Evolutionary conservation across 2,797 vertebrate species (phyloP).

Genomic region (Loris lydekkerianus): DNA sequence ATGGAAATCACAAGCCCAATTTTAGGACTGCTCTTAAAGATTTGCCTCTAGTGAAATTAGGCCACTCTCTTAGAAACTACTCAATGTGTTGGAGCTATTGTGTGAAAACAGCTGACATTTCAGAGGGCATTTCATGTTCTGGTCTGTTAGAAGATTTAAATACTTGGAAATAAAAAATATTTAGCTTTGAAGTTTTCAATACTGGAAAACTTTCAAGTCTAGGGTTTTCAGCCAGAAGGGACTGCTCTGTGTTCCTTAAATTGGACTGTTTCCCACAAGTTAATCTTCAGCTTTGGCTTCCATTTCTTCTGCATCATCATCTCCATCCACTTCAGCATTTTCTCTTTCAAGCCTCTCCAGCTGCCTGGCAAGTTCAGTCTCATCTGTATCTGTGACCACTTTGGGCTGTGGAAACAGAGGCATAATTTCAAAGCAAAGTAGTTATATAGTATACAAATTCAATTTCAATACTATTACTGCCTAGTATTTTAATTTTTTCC

Average conservation of each 20-base stretch:
- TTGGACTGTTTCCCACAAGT: conserved; percentile 80
- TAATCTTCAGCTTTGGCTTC: conserved; percentile 99
- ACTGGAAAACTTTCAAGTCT: conserved; percentile 87
- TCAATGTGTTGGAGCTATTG: conserved; percentile 71
- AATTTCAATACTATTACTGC: conserved; percentile 57
- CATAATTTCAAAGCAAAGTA: conserved; percentile 68
- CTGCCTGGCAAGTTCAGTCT: conserved; percentile 97
- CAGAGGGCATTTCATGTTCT: conserved; percentile 83
- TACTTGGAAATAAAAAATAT: conserved; percentile 87
- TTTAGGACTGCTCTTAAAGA: conserved; percentile 72
- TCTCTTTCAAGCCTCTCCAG: conserved; percentile 97
- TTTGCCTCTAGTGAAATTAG: conserved; percentile 78
- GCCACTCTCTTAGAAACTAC: conserved; percentile 77
- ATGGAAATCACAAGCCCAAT: conserved; percentile 75
- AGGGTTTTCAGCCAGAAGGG: conserved; percentile 79
- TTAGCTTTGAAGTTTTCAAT: conserved; percentile 87
- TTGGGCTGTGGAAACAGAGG: conserved; percentile 92
- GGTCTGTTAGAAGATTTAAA: conserved; percentile 86
- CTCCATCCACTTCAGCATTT: conserved; percentile 99
- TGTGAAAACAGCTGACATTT: conserved; percentile 75
- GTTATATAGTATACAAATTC: not conserved
- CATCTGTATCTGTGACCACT: conserved; percentile 99
- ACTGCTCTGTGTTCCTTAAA: conserved; percentile 75
- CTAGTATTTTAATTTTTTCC: not conserved
- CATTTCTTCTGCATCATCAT: conserved; percentile 98